Base-by-base conservation (phyloP, 2,113 vertebrate genomes). In the Rynchops niger region DNA sequence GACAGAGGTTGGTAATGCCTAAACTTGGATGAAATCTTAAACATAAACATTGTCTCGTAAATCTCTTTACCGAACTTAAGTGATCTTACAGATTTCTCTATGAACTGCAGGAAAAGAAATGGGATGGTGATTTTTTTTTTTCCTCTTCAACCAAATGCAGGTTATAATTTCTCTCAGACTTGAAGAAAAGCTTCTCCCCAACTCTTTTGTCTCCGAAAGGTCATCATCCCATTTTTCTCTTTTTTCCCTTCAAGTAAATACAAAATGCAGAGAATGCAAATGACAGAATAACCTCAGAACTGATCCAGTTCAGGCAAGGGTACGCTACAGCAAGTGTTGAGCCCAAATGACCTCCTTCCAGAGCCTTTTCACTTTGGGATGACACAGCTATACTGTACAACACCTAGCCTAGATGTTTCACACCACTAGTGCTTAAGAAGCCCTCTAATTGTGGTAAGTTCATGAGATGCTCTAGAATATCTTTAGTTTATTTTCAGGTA, bases 1-100 rank as follows among this genome's bases (percentile, higher is more conserved):
- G 20, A 30, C 42, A 82, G 65, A 21, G 36, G n/a, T 59, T 76
- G 85, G 20, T 65, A 65, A 94, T 34, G 25, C n/a, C 17, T 93
- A 79, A 97, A 94, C 70, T 49, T 27, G 55, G 55, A 92, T 42
- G 20, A 93, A 49, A 56, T 82, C 49, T 92, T 95, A 90, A 84
- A 73, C 25, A 32, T 32, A 94, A 95, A 29, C n/a, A 55, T 82
- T 90, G 18, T 23, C 61, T 82, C 32, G 14, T 47, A 61, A 42
- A 15, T 59, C 59, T 14, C 17, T 85, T 87, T 11, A 56, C 9
- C 25, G 63, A 58, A 85, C 14, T 67, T 65, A 58, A 65, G 56
- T 25, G 1, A 55, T 14, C 5, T 4, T 73, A 56, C 5, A 18
- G 6, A 62, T 82, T 80, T 56, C 40, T 56, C 40, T 38, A 32